phyloP scores from a whole-genome alignment of 92 coral and sea anemone species.

The Montipora capitata region DNA sequence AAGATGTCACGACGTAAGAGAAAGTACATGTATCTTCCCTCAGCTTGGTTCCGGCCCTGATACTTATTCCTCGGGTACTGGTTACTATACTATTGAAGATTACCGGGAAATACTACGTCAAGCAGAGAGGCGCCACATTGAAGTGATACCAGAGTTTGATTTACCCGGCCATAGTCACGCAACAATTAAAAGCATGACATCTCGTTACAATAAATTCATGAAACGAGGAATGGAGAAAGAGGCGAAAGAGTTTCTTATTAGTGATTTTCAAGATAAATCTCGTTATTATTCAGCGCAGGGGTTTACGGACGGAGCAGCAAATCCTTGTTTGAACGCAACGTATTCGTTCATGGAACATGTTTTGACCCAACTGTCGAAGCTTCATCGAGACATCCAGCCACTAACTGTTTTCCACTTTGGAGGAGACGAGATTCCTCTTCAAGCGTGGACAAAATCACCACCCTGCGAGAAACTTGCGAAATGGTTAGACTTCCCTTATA shows the following conservation, averaged over 20 bases:
- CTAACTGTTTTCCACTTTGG: constrained; percentile 81
- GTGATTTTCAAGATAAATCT: constrained; percentile 79
- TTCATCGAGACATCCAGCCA: constrained; percentile 79
- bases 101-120: constrained; percentile 83
- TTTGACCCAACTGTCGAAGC: constrained; percentile 26
- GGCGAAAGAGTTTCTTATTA: constrained; percentile 71
- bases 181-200: constrained; percentile 85
- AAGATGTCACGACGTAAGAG: constrained; percentile 83
- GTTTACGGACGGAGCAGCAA: constrained; percentile 84
- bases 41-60: constrained; percentile 93
- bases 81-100: constrained; percentile 82
- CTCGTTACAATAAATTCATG: constrained; percentile 67
- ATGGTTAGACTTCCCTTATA: constrained; percentile 20
- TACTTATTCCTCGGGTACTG: constrained; percentile 71
- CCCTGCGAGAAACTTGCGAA: constrained; percentile 65
- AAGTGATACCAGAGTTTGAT: constrained; percentile 91
- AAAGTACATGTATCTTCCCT: constrained; percentile 78
- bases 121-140: constrained; percentile 83
- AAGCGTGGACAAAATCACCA: constrained; percentile 81
- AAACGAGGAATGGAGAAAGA: constrained; percentile 37
- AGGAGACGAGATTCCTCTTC: constrained; percentile 79
- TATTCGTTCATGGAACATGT: constrained; percentile 74
- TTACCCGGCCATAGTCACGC: constrained; percentile 92
- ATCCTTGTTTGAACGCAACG: constrained; percentile 82
- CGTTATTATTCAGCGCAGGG: constrained; percentile 80